Evolutionary conservation across 2,797 vertebrate genomes (phyloP).

Genomic region (Thunnus albacares): DNA sequence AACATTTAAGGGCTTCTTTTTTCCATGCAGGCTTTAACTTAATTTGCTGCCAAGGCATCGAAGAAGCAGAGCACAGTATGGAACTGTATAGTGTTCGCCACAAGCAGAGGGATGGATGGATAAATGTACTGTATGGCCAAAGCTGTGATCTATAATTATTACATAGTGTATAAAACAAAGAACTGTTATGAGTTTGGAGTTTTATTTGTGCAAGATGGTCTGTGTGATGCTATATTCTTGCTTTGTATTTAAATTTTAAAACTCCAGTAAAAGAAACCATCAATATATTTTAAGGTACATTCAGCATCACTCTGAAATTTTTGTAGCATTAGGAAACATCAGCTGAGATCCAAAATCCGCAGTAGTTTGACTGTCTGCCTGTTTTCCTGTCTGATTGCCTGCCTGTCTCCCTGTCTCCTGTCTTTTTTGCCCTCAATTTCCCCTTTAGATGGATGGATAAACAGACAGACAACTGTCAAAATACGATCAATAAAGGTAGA

Average conservation of each 20-base stretch:
- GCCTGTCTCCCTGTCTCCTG: conserved; percentile 19
- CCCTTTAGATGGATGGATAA: conserved; percentile 2
- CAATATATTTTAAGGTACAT: conserved; percentile 1
- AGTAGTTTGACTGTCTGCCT: conserved; percentile 14
- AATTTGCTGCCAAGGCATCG: conserved; percentile 87
- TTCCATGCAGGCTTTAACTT: conserved; percentile 88
- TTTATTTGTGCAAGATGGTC: conserved; percentile 46
- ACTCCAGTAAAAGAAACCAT: conserved; percentile 12
- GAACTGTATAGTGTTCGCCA: conserved; percentile 80
- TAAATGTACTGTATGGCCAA: conserved; percentile 59
- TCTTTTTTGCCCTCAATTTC: conserved; percentile 12
- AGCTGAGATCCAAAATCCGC: conserved; percentile 19
- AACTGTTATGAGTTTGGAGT: conserved; percentile 32
- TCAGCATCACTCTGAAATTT: not conserved
- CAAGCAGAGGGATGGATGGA: conserved; percentile 71
- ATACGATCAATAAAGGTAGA: conserved; percentile 13
- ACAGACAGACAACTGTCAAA: conserved; percentile 29
- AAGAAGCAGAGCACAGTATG: conserved; percentile 85
- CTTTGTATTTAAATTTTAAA: conserved; percentile 46
- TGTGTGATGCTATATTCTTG: conserved; percentile 24
- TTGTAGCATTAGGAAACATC: conserved; percentile 17
- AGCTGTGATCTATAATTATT: conserved; percentile 67
- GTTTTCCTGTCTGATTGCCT: conserved; percentile 34
- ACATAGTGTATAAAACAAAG: conserved; percentile 57
- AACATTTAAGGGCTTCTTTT: conserved; percentile 90